phyloP scores from a whole-genome alignment of 2,888 invertebrate genomes.

The Eledone cirrhosa region DNA sequence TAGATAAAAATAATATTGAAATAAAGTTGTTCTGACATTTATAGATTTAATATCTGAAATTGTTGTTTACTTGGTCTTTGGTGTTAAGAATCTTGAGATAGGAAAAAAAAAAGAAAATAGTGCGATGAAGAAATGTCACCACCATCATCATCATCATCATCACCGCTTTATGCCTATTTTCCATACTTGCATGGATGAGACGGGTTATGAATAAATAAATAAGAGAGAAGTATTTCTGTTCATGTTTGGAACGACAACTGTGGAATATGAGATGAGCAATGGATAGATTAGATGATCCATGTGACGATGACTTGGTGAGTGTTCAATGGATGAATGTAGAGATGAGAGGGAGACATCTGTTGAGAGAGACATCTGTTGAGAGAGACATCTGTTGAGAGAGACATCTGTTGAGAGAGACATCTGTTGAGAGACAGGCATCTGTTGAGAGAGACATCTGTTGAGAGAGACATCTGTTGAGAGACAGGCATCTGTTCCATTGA shows the following conservation, averaged over 20 bases:
- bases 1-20: too few species aligned
- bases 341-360: background rate
- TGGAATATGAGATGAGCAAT: background rate
- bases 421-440: background rate
- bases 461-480: background rate
- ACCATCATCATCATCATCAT: too few species aligned
- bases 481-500: too few species aligned
- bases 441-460: background rate
- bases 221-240: background rate
- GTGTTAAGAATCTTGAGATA: too few species aligned
- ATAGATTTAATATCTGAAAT: too few species aligned
- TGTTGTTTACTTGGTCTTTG: too few species aligned
- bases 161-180: too few species aligned
- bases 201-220: background rate
- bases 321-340: background rate
- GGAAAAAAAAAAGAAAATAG: too few species aligned
- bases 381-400: background rate
- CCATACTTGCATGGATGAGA: too few species aligned
- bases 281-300: background rate
- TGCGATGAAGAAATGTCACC: too few species aligned
- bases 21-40: too few species aligned
- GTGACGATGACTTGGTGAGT: background rate
- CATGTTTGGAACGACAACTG: background rate
- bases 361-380: background rate
- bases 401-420: background rate